Evolutionary conservation across 2,888 invertebrate species (phyloP), one percentile per base, ranked within the genome.

Genomic region (Petrolisthes manimaculis): DNA sequence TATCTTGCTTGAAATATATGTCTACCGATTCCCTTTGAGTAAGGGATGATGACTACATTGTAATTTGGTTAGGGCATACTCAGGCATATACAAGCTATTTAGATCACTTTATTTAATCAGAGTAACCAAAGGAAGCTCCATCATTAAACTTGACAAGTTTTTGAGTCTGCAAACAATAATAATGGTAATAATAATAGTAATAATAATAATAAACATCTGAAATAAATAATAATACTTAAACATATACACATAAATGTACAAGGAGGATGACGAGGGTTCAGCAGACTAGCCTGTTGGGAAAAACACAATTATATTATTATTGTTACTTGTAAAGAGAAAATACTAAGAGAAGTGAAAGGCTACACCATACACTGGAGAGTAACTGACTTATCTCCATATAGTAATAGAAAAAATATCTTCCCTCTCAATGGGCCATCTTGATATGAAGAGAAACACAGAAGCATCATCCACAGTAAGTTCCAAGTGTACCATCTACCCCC

Each of bases 231-330:
- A 85, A 61, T n/a, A 24, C 54, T 56, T 85, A 74, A 83, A 83
- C 83, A 86, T 86, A 86, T 81, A 71, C 81, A 86, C 81, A 86
- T 80, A 78, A 86, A 81, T 80, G 69, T 80, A 74, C 74, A 86
- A 79, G 81, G 71, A 71, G 71, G 21, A 21, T n/a, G 21, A 71
- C 6, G 71, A 71, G 71, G 71, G n/a, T 8, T 71, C 21, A 71
- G 71, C 71, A n/a, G 71, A 71, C 71, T 71, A 71, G 71, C 71
- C 71, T 14, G 71, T 21, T 8, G 21, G 71, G 14, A 71, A 6
- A 21, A 71, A 18, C 18, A 71, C 21, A 14, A 71, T 21, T 14
- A 37, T 37, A 37, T 37, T 37, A 37, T 37, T 37, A 37, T 37
- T 37, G 37, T 37, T 37, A 37, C 37, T 37, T 37, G 37, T 37